phyloP scores from a whole-genome alignment of 2,888 invertebrate species.

The Kryphioiulus occultus region DNA sequence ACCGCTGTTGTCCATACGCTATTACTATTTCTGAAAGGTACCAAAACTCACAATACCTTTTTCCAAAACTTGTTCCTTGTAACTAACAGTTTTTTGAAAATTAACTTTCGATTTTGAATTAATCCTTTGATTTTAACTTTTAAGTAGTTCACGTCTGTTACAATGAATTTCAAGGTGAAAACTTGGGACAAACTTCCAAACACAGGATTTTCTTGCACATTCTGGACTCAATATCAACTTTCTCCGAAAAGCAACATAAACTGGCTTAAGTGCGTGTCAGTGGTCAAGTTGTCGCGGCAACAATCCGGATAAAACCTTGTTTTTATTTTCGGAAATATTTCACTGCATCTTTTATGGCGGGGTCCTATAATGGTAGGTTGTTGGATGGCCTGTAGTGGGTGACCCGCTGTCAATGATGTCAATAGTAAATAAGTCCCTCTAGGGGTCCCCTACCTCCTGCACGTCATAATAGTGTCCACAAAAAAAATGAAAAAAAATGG shows the following conservation, averaged over 20 bases:
- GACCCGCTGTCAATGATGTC: slow-evolving; percentile 9
- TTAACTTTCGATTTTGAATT: too few relatives aligned
- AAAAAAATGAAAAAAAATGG: not conserved
- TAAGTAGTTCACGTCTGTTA: too few relatives aligned
- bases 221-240: too few relatives aligned
- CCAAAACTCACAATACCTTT: too few relatives aligned
- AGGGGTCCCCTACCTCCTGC: slow-evolving; percentile 16
- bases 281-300: not conserved
- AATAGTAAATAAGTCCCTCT: slow-evolving; percentile 23
- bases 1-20: too few relatives aligned
- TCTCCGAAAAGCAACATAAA: slow-evolving; percentile 1
- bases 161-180: too few relatives aligned
- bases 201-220: too few relatives aligned
- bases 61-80: too few relatives aligned
- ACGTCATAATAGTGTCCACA: slow-evolving; percentile 1
- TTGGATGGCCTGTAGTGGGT: slow-evolving; percentile 7
- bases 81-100: too few relatives aligned
- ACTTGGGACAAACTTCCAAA: too few relatives aligned
- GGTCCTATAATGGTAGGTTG: not conserved
- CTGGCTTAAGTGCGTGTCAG: not conserved
- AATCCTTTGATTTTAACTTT: too few relatives aligned
- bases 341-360: not conserved
- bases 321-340: slow-evolving; percentile 11
- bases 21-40: too few relatives aligned
- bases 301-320: not conserved